Evolutionary conservation across 2,113 vertebrate genomes (phyloP), one percentile per base, ranked within the genome.

Genomic region (Anolis carolinensis): DNA sequence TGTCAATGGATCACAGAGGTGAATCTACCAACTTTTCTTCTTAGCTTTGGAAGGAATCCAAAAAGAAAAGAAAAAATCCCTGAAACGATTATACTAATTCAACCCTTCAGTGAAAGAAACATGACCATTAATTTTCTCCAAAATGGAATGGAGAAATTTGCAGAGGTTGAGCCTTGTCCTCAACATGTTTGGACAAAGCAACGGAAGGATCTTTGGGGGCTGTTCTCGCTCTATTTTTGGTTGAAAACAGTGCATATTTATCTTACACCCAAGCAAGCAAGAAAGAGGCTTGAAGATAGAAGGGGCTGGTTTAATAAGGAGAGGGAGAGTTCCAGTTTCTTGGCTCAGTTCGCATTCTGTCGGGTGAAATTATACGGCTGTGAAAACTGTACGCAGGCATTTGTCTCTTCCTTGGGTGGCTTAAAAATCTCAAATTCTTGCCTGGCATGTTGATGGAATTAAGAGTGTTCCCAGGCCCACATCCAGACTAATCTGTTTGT

Each of bases 161-260:
- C 86, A 63, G 27, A 81, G 72, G 82, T 0, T 39, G 82, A 2
- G 1, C 36, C 87, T 91, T 87, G 81, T 79, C n/a, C 82, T 5
- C 79, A 89, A 79, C 87, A 70, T 18, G 83, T 90, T 85, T 5
- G 68, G 81, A 48, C 86, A 48, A 85, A 89, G 55, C 87, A 87
- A 89, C 87, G 87, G 76, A 87, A 90, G 87, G 27, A 25, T 93
- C 79, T 72, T 63, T 86, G 9, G 11, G 10, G 65, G 65, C 39
- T 10, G 65, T 7, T 68, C 25, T 23, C 18, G 23, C 21, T 39
- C 20, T 70, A 4, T 70, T 34, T 34, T 70, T 13, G 39, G 39
- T 44, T 44, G 39, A 44, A 44, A 10, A 62, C 27, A n/a, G 36
- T 59, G 14, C 27, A 48, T 70, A 70, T 32, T n/a, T 23, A 59